A percentile compares a stretch with the other conserved stretches of the same genome.
Evolutionary conservation across 1,140 invertebrate species (phyloP).

Genomic region (Potamilus streckersoni): DNA sequence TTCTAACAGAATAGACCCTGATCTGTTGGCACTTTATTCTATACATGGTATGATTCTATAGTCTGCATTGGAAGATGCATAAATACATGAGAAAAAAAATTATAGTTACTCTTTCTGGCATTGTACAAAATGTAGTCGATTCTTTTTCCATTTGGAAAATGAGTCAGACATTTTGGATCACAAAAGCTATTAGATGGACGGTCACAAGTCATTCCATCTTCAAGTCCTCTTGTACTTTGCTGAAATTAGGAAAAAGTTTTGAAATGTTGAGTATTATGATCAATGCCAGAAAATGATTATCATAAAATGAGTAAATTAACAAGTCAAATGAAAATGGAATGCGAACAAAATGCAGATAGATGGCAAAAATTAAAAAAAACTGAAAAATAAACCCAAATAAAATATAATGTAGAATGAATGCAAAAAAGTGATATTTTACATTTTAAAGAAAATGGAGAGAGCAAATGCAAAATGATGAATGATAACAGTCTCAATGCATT

Average conservation of each 20-base stretch:
- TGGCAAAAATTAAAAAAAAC: neutral
- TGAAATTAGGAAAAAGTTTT: constrained; percentile 25
- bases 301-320: too few relatives aligned
- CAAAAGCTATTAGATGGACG: constrained; percentile 84
- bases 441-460: neutral
- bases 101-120: constrained; percentile 57
- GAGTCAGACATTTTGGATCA: constrained; percentile 64
- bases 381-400: neutral
- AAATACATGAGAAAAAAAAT: constrained; percentile 1
- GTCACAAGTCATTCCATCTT: constrained; percentile 79
- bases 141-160: constrained; percentile 80
- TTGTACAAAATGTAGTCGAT: constrained; percentile 91
- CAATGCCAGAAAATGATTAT: too few relatives aligned
- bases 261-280: neutral
- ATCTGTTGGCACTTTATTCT: too few relatives aligned
- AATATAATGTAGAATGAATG: neutral
- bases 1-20: too few relatives aligned
- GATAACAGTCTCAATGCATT: neutral
- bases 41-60: too few relatives aligned
- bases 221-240: constrained; percentile 36
- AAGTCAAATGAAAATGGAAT: neutral
- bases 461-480: neutral
- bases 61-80: neutral
- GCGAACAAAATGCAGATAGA: neutral
- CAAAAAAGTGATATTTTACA: neutral